Percentiles rank a stretch among this genome's conserved stretches.
Evolutionary conservation across 37 sponge, comb jelly and placozoan genomes (phyloP).

Genomic region (Axinella damicornis): DNA sequence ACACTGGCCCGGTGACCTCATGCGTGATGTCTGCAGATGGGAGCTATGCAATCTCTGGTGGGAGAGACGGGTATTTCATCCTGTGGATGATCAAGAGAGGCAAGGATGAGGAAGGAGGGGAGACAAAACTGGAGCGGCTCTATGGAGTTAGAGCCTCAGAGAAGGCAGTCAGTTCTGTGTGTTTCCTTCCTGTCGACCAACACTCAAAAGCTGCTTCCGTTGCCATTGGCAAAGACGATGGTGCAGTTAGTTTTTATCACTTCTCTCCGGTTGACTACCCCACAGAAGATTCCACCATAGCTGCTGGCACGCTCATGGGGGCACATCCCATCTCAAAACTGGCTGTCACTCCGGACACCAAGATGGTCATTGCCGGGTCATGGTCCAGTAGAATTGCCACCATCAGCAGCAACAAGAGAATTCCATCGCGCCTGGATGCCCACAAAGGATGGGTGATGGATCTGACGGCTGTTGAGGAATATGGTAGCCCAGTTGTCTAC

Average conservation of each 20-base stretch:
- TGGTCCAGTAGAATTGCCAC: slow-evolving; percentile 44
- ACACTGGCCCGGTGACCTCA: slow-evolving; percentile 74
- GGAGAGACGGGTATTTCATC: slow-evolving; percentile 77
- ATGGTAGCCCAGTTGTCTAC: background rate
- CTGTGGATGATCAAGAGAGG: slow-evolving; percentile 55
- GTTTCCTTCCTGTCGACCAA: background rate
- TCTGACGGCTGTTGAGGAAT: background rate
- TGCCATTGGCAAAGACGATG: slow-evolving; percentile 43
- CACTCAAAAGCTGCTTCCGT: background rate
- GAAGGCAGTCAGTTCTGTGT: slow-evolving; percentile 47
- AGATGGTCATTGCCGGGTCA: slow-evolving; percentile 50
- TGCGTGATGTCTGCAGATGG: background rate
- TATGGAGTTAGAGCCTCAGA: slow-evolving; percentile 48
- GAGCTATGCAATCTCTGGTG: slow-evolving; percentile 36
- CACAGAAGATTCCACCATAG: background rate
- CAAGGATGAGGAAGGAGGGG: background rate
- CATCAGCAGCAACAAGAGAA: slow-evolving; percentile 3
- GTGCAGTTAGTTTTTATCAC: slow-evolving; percentile 18
- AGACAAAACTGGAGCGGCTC: slow-evolving; percentile 12
- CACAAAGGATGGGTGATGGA: slow-evolving; percentile 74
- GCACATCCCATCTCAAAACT: slow-evolving; percentile 41
- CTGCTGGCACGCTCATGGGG: slow-evolving; percentile 21
- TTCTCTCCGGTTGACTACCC: slow-evolving; percentile 39
- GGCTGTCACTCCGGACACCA: slow-evolving; percentile 22
- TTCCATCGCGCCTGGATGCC: background rate